A percentile compares a stretch with the other conserved stretches of the same genome.
These are phyloP conservation scores for Teleopsis dalmanni DNA, from an alignment of 1,140 invertebrate genomes.

Conservation along the genomic window DNA sequence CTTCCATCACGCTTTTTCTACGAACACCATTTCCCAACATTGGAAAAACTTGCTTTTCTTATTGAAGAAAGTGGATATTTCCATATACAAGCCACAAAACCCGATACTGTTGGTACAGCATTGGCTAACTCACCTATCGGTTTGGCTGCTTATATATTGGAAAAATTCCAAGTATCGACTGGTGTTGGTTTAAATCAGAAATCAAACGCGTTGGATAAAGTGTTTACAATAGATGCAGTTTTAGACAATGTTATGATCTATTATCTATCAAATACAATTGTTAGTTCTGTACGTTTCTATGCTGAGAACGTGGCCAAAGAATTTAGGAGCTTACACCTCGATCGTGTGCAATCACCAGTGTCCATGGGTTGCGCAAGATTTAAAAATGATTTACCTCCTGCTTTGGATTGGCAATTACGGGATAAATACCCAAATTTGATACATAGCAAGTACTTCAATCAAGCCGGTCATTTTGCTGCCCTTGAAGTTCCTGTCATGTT, in stretches of 20 bases:
- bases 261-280: slow-evolving; percentile 68
- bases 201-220: slow-evolving; percentile 52
- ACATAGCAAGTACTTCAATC: slow-evolving; percentile 52
- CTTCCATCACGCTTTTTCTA: slow-evolving; percentile 47
- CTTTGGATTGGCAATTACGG: slow-evolving; percentile 52
- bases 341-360: slow-evolving; percentile 54
- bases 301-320: slow-evolving; percentile 53
- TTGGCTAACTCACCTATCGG: slow-evolving; percentile 61
- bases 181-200: slow-evolving; percentile 65
- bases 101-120: slow-evolving; percentile 72
- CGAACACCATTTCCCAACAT: slow-evolving; percentile 58
- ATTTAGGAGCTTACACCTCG: slow-evolving; percentile 42
- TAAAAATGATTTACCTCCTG: slow-evolving; percentile 54
- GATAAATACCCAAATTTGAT: slow-evolving; percentile 58
- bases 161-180: slow-evolving; percentile 75
- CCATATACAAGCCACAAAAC: slow-evolving; percentile 81
- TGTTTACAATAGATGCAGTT: slow-evolving; percentile 62
- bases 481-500: slow-evolving; percentile 68
- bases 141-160: slow-evolving; percentile 73
- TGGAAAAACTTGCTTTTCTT: slow-evolving; percentile 45
- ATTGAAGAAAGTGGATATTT: slow-evolving; percentile 71
- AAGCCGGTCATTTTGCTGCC: slow-evolving; percentile 80
- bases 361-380: slow-evolving; percentile 61
- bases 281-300: slow-evolving; percentile 68
- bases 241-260: slow-evolving; percentile 87